Base-by-base conservation (phyloP, 2,888 invertebrate species). In the Clistopyga incitator region DNA sequence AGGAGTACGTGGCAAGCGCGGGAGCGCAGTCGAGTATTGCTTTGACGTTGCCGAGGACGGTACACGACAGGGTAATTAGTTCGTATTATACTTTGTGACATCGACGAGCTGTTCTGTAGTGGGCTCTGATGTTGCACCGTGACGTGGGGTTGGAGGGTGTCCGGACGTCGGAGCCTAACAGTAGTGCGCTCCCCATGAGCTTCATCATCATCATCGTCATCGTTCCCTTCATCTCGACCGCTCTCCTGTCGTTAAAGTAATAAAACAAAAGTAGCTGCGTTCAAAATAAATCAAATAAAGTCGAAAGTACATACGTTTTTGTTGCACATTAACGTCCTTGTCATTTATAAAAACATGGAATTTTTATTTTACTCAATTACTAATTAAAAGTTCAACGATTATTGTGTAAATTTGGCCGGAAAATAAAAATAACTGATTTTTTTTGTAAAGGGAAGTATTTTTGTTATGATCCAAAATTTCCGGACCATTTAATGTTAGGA, bases 21-120 rank as follows among this genome's bases (percentile, higher is more conserved):
- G 90, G 90, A 88, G 88, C 71, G 86, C 86, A 87, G 89, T 90
- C 88, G 88, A 91, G 92, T 88, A 82, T 87, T 87, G 88, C 92
- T 92, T 92, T 92, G 92, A 91, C 87, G 89, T 89, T 67, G 78
- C 84, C 84, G 84, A 81, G 81, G 71, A 78, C 68, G 45, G 42
- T 64, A 74, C 67, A 81, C 90, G 88, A 90, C 86, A 88, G 88
- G 89, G 90, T 92, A 92, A 92, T 92, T 92, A 92, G 90, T 91
- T 91, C 90, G 88, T 90, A 90, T 92, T 91, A 90, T 89, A 90
- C 91, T 90, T 90, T 91, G 90, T 90, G 89, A 89, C 89, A 89
- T 90, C 88, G 87, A 88, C 85, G 81, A 87, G 87, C 86, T 88
- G 71, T 72, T 80, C 67, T 71, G 47, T 61, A 67, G 52, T 42